These are phyloP conservation scores for Xiphophorus hellerii DNA, from an alignment of 2,113 vertebrate species.

Conservation along the genomic window DNA sequence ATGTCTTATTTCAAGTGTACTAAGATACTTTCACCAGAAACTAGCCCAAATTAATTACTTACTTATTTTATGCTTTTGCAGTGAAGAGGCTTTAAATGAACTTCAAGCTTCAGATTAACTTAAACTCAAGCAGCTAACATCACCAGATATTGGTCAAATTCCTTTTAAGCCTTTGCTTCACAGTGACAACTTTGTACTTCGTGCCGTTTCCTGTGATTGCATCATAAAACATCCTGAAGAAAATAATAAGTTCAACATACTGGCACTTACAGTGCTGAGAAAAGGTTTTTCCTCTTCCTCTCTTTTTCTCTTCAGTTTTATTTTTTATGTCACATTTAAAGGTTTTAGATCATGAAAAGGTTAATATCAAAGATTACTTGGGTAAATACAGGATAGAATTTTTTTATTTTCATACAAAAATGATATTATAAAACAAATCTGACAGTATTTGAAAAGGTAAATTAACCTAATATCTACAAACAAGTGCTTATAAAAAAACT, in stretches of 20 bases:
- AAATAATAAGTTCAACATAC: background rate
- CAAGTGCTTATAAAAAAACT: too few species aligned
- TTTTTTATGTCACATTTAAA: too few species aligned
- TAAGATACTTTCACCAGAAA: too few species aligned
- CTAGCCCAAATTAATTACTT: too few species aligned
- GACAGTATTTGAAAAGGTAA: background rate
- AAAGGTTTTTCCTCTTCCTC: background rate
- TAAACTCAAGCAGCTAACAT: background rate
- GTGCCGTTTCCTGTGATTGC: background rate
- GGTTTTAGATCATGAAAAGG: background rate
- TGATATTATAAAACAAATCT: background rate
- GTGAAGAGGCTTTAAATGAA: too few species aligned
- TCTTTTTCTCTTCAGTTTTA: too few species aligned
- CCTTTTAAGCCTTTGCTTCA: background rate
- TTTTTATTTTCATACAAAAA: background rate
- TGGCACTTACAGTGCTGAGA: background rate
- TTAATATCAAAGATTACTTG: background rate
- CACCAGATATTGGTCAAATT: background rate
- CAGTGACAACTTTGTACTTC: background rate
- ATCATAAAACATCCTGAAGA: background rate
- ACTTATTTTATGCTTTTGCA: too few species aligned
- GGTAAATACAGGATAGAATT: background rate
- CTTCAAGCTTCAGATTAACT: too few species aligned
- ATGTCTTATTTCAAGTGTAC: too few species aligned
- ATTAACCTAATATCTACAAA: background rate